These are phyloP conservation scores for Epizoanthus ramosus DNA, from an alignment of 92 coral and sea anemone species.

Conservation along the genomic window DNA sequence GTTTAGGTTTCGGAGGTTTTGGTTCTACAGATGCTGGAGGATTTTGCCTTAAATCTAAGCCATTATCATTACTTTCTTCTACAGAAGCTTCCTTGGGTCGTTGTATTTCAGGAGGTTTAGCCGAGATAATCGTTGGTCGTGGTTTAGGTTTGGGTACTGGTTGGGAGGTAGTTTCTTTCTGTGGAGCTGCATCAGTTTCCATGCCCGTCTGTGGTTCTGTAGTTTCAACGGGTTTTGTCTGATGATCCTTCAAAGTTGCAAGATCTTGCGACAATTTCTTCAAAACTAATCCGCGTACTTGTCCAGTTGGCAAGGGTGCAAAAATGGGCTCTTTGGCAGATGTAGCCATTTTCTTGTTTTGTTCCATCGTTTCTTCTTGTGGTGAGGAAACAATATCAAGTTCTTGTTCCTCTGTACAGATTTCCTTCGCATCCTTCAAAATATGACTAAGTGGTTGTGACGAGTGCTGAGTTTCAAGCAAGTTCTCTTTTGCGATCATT, in stretches of 20 bases:
- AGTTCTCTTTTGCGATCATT: background rate
- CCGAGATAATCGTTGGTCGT: conserved; percentile 56
- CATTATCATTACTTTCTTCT: conserved; percentile 1
- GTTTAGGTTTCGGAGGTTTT: conserved; percentile 44
- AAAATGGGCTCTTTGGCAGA: conserved; percentile 13
- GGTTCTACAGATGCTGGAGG: conserved; percentile 32
- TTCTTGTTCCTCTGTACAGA: background rate
- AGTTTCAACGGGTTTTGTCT: conserved; percentile 14
- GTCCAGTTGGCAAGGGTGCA: conserved; percentile 30
- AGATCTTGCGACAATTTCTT: conserved; percentile 29
- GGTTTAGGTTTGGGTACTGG: conserved; percentile 45
- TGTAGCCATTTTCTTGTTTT: conserved; percentile 8
- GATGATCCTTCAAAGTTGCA: conserved; percentile 31
- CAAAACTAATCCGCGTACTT: conserved; percentile 40
- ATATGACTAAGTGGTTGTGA: background rate
- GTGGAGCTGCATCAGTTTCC: conserved; percentile 15
- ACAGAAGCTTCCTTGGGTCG: conserved; percentile 19
- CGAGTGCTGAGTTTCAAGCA: background rate
- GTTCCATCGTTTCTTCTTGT: conserved; percentile 34
- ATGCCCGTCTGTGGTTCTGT: conserved; percentile 8
- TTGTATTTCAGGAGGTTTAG: conserved; percentile 46
- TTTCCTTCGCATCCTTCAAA: background rate
- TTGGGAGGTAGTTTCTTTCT: conserved; percentile 10
- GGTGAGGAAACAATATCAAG: background rate
- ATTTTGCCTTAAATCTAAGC: background rate